Evolutionary conservation across 2,797 vertebrate species (phyloP).

Genomic region (Anomalospiza imberbis): DNA sequence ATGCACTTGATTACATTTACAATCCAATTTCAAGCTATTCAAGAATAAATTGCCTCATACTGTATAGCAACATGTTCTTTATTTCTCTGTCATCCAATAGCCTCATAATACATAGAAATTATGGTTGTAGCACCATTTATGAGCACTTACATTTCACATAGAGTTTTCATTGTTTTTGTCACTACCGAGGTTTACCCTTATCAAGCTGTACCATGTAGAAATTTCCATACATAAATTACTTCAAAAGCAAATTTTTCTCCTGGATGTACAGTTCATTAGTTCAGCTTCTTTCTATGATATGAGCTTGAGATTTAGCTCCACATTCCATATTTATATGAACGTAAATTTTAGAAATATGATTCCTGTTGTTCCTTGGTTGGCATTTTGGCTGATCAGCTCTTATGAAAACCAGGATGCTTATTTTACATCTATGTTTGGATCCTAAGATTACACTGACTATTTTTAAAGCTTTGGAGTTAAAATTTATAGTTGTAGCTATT

Average conservation of each 20-base stretch:
- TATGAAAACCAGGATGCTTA: not conserved
- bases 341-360: slow-evolving; percentile 24
- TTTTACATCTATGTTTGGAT: not conserved
- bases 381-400: not conserved
- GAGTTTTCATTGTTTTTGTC: not conserved
- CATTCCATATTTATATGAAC: slow-evolving; percentile 3
- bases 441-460: not conserved
- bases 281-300: slow-evolving; percentile 3
- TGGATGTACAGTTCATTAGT: slow-evolving; percentile 38
- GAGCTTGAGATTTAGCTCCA: not conserved
- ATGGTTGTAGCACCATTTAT: slow-evolving; percentile 13
- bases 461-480: not conserved
- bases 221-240: slow-evolving; percentile 37
- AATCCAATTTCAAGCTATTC: slow-evolving; percentile 61
- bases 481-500: not conserved
- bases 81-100: slow-evolving; percentile 47
- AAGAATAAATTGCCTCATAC: slow-evolving; percentile 39
- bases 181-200: slow-evolving; percentile 6
- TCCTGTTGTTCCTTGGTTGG: not conserved
- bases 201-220: slow-evolving; percentile 22
- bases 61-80: slow-evolving; percentile 22
- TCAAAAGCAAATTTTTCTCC: slow-evolving; percentile 37
- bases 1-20: slow-evolving; percentile 68
- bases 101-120: slow-evolving; percentile 27
- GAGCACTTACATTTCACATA: not conserved